Evolutionary conservation across 2,888 invertebrate species (phyloP), one percentile per base, ranked within the genome.

Genomic region (Tridacna gigas): DNA sequence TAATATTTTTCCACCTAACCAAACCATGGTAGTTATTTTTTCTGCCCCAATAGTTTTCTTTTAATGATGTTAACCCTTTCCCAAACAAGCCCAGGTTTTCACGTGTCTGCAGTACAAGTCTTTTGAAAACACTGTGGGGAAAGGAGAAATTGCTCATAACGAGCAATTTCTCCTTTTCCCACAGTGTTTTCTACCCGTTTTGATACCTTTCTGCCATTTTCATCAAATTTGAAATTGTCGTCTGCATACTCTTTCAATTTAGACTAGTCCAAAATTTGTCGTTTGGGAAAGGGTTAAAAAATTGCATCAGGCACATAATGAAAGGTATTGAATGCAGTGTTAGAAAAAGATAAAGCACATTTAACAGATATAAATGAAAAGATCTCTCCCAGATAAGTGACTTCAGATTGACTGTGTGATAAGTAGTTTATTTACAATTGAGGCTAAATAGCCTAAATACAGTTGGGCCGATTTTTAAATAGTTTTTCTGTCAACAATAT

Each of bases 401-500:
- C 1, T 28, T 45, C 11, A 69, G 69, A 45, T 69, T 45, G 47
- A 20, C 28, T 20, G 47, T 45, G 69, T 69, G 45, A 69, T 69
- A n/a, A 45, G 67, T 12, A 20, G 37, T 13, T 67, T 18, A 26
- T 37, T 67, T 67, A 63, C 28, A 37, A 26, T 37, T 13, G 12
- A 28, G 28, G 18, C 37, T 67, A 67, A 37, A 26, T 28, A 15
- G 37, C 37, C 37, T 37, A 51, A 48, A 71, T 71, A 25, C 26
- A 26, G n/a, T 51, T 25, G 15, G 71, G 26, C 47, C 13, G 51
- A 25, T 71, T 26, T n/a, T 71, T 22, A 15, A 47, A 51, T 71
- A 26, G 71, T 51, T 71, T 71, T 71, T 51, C 51, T 71, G 71
- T 71, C 71, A 71, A 47, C 51, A 51, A 47, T 47, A 25, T 71